Percentiles rank a stretch among this genome's conserved stretches.
Evolutionary conservation across 1,140 invertebrate species (phyloP).

Genomic region (Drosophila tani): DNA sequence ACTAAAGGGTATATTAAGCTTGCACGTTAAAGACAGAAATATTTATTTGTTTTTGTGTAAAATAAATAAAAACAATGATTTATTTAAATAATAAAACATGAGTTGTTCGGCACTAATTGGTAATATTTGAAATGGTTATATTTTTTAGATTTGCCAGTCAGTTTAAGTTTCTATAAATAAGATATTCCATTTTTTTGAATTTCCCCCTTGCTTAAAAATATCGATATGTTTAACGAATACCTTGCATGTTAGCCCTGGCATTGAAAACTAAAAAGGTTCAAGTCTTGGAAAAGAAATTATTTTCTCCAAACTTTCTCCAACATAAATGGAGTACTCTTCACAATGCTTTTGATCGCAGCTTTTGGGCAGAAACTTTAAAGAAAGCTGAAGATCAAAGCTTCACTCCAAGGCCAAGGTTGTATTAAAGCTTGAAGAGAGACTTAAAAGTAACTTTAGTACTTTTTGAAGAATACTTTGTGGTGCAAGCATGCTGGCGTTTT

Average conservation of each 20-base stretch:
- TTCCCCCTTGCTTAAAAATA: background rate
- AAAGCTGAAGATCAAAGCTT: conserved; percentile 6
- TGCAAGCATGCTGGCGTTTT: background rate
- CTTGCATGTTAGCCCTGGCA: background rate
- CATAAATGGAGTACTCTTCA: conserved; percentile 25
- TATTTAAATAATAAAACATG: no score
- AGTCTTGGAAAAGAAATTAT: conserved; percentile 7
- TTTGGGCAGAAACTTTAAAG: conserved; percentile 2
- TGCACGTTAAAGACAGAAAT: no score
- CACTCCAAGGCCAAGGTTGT: background rate
- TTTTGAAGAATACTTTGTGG: conserved; percentile 17
- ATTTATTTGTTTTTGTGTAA: background rate
- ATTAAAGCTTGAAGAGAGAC: background rate
- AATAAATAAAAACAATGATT: background rate
- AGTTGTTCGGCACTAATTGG: no score
- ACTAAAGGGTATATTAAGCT: no score
- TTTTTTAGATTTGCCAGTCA: no score
- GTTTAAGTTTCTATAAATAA: no score
- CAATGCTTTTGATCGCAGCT: background rate
- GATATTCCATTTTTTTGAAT: background rate
- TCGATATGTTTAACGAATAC: background rate
- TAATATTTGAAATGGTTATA: no score
- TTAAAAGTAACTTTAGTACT: background rate
- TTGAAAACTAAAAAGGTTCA: background rate
- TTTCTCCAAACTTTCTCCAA: background rate